These are phyloP conservation scores for Laticauda colubrina DNA, from an alignment of 2,113 vertebrate species.

Conservation along the genomic window DNA sequence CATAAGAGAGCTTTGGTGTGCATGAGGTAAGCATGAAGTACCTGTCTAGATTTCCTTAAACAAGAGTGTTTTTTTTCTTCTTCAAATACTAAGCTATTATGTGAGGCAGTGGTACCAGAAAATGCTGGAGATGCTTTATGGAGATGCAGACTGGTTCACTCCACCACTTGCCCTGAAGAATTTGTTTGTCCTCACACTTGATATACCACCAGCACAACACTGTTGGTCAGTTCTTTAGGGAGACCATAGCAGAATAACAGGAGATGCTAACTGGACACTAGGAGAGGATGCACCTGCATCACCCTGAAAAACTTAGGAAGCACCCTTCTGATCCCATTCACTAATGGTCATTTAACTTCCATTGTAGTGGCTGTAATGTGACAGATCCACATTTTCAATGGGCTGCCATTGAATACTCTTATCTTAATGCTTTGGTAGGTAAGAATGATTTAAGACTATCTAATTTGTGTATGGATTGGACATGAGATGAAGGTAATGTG, in stretches of 20 bases:
- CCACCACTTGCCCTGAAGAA: neutral
- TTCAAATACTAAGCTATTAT: neutral
- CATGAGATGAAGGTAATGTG: neutral
- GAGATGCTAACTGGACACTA: neutral
- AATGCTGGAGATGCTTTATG: neutral
- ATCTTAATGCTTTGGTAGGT: neutral
- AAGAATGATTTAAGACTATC: neutral
- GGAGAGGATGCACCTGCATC: neutral
- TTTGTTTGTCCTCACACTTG: neutral
- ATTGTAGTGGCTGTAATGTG: neutral
- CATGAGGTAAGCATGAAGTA: neutral
- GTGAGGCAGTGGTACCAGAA: neutral
- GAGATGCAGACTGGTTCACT: neutral
- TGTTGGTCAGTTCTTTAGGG: neutral
- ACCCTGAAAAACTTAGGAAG: neutral
- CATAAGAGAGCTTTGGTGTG: neutral
- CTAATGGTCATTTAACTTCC: neutral
- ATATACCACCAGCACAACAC: neutral
- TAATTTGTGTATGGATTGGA: neutral
- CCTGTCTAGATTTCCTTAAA: neutral
- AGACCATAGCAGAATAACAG: neutral
- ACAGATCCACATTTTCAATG: neutral
- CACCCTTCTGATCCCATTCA: neutral
- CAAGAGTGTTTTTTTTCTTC: neutral
- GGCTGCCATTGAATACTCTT: neutral